Conservation (phyloP, 2,888 invertebrate genomes). For the Scaptomyza flava region DNA sequence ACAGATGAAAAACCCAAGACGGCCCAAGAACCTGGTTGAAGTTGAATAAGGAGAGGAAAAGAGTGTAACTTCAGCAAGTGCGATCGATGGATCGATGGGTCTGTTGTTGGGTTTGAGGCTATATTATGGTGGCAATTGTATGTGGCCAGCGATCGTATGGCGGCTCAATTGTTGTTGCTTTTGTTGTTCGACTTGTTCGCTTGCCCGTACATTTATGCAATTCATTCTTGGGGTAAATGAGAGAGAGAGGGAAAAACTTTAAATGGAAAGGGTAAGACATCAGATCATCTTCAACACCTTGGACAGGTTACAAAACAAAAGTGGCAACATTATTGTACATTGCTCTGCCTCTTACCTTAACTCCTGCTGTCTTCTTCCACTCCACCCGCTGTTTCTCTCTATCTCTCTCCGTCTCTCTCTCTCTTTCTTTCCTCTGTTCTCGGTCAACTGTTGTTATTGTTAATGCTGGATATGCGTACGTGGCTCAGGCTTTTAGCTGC, state of each 20-base stretch:
- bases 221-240: slow-evolving; percentile 66
- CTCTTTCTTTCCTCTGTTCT: slow-evolving; percentile 39
- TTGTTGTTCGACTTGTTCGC: slow-evolving; percentile 24
- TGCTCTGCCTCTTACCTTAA: slow-evolving; percentile 22
- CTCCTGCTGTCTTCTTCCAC: slow-evolving; percentile 1
- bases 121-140: slow-evolving; percentile 79
- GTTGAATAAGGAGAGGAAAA: background rate
- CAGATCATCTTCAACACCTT: slow-evolving; percentile 84
- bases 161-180: slow-evolving; percentile 74
- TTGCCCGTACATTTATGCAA: slow-evolving; percentile 77
- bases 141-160: slow-evolving; percentile 69
- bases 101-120: slow-evolving; percentile 59
- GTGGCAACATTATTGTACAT: slow-evolving; percentile 82
- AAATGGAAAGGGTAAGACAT: slow-evolving; percentile 70
- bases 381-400: slow-evolving; percentile 21
- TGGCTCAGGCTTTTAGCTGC: slow-evolving; percentile 65
- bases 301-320: slow-evolving; percentile 84
- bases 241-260: slow-evolving; percentile 10
- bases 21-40: background rate
- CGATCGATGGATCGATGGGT: slow-evolving; percentile 60
- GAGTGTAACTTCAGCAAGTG: slow-evolving; percentile 24
- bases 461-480: slow-evolving; percentile 65
- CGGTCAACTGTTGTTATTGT: slow-evolving; percentile 55
- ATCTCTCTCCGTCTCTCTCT: background rate
- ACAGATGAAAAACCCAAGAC: slow-evolving; percentile 32